Evolutionary conservation across 1,140 invertebrate genomes (phyloP), one percentile per base, ranked within the genome.

Genomic region (Lepidostoma basale): DNA sequence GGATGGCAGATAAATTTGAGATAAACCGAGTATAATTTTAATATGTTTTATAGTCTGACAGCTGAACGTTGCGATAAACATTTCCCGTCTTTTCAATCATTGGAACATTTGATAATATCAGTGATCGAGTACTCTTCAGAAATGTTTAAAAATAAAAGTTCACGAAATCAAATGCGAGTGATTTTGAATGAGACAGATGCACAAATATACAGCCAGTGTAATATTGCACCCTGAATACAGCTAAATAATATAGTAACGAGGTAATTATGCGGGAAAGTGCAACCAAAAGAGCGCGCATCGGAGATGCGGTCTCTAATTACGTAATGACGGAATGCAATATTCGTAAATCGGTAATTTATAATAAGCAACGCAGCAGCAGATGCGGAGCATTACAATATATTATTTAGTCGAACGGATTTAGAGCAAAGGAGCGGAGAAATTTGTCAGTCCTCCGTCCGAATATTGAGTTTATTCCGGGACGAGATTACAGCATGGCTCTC

Each of bases 391-490:
- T 23, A 23, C 4, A 0, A 23, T 8, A 23, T 12, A 28, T 30
- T 54, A 30, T 54, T 54, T 42, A 26, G 33, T 9, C 8, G 22
- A 60, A 28, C 39, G 14, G 36, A 60, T 60, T 60, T 60, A 60
- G 56, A 60, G 56, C 56, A 22, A 60, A 60, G 56, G 56, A 60
- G 33, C 39, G 33, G 44, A 40, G 47, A 47, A 42, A 63, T 62
- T 69, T 69, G 67, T 69, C 67, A 68, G 40, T 56, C 52, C 47
- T n/a, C n/a, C n/a, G 25, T 22, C 52, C 47, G 64, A 70, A 65
- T 36, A 59, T 65, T 36, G 30, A 62, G 68, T 70, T 70, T 70
- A 70, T 70, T 70, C 68, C 68, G 62, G 68, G 62, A 62, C 56
- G 33, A 59, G 68, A 70, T 70, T 65, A 65, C 68, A 62, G 68